Evolutionary conservation across 2,113 vertebrate genomes (phyloP), one percentile per base, ranked within the genome.

Genomic region (Campylomormyrus numenius): DNA sequence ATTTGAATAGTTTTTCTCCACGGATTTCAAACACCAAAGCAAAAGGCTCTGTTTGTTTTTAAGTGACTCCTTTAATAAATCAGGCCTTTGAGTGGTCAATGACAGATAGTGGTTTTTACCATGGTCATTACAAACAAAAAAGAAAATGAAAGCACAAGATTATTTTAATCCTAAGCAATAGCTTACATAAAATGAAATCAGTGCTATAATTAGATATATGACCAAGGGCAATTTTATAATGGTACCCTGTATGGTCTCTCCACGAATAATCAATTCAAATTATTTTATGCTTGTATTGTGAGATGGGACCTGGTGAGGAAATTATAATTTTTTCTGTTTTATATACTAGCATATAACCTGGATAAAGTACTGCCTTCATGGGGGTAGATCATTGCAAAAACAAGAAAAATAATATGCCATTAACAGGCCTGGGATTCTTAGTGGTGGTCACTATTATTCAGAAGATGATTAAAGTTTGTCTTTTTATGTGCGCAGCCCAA

Each of bases 1-100:
- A 96, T 95, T 93, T 94, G 94, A 94, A 94, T 89, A 90, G 91
- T 92, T 92, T 92, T 93, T 94, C 91, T 88, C 92, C 89, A 9
- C 93, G 93, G 93, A 94, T 94, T 94, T 94, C 92, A 94, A 91
- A 89, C 88, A 90, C 90, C 56, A 46, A 21, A 84, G 92, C 89
- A 89, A 89, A 89, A 5, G 42, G 88, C 88, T 91, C 85, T 87
- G 88, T 7, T 88, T 9, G 7, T 88, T 88, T 62, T 46, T 70
- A 88, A 88, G 56, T 5, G 39, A 45, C 24, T 66, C 87, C 39
- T 88, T 74, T 49, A 27, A 48, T 49, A 62, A 74, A n/a, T n/a
- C 45, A 66, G 7, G 42, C 24, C 42, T 62, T 48, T 17, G 90
- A 66, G 70, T 88, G 89, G 62, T 83, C 53, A 91, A 70, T 89